phyloP scores from a whole-genome alignment of 2,888 invertebrate genomes.

The Trachelus stipa region DNA sequence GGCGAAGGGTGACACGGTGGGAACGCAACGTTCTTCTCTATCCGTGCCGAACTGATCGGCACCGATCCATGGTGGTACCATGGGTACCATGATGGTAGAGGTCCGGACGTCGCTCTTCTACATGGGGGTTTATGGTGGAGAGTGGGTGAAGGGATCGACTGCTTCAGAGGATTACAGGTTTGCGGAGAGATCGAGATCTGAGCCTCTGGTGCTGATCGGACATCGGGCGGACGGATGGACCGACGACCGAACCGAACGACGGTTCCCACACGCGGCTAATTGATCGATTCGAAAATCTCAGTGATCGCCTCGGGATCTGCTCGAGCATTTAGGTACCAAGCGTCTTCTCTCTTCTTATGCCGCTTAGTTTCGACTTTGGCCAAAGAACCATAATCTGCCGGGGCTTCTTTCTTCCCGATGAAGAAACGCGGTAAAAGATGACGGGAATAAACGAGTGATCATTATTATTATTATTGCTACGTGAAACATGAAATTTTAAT shows the following conservation, averaged over 20 bases:
- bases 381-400: slow-evolving; percentile 26
- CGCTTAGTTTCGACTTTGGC: slow-evolving; percentile 26
- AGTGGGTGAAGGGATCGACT: slow-evolving; percentile 4
- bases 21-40: slow-evolving; percentile 28
- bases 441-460: background rate
- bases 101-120: slow-evolving; percentile 9
- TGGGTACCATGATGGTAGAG: slow-evolving; percentile 5
- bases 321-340: slow-evolving; percentile 23
- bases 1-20: slow-evolving; percentile 37
- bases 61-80: slow-evolving; percentile 9
- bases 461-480: background rate
- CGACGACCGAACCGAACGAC: slow-evolving; percentile 50
- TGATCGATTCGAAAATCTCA: slow-evolving; percentile 66
- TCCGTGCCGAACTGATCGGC: slow-evolving; percentile 32
- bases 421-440: background rate
- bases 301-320: slow-evolving; percentile 57
- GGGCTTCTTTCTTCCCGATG: background rate
- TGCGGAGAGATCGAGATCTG: slow-evolving; percentile 64
- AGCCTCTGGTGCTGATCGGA: slow-evolving; percentile 59
- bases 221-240: slow-evolving; percentile 41
- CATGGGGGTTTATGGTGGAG: background rate
- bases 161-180: slow-evolving; percentile 64
- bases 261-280: slow-evolving; percentile 67
- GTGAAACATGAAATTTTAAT: background rate
- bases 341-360: slow-evolving; percentile 9